These are phyloP conservation scores for Lasioglossum albipes DNA, from an alignment of 1,140 invertebrate genomes.

Conservation along the genomic window DNA sequence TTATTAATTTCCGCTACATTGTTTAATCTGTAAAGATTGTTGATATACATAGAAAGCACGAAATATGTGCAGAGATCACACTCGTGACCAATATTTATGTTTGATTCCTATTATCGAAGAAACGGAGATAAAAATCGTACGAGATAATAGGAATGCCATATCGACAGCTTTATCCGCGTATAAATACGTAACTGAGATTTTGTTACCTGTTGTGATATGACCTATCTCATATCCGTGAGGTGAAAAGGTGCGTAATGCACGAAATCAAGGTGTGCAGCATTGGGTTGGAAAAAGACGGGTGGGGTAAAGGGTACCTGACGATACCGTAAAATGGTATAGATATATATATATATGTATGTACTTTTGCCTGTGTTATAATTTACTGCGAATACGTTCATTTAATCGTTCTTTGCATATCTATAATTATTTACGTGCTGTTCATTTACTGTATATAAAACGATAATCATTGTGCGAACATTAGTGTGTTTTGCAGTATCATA, in stretches of 20 bases:
- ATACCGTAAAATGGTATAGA: conserved; percentile 9
- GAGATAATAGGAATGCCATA: not conserved
- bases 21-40: not conserved
- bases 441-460: not conserved
- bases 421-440: not conserved
- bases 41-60: not conserved
- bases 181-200: conserved; percentile 14
- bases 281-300: conserved; percentile 41
- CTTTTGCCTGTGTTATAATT: conserved; percentile 7
- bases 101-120: not conserved
- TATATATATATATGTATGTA: not conserved
- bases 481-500: not conserved
- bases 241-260: conserved; percentile 58
- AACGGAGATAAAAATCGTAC: not conserved
- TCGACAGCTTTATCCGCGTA: not conserved
- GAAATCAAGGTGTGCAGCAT: conserved; percentile 64
- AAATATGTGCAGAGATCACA: not conserved
- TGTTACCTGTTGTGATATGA: conserved; percentile 56
- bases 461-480: not conserved
- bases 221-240: conserved; percentile 59
- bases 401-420: not conserved
- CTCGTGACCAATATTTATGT: conserved; percentile 10
- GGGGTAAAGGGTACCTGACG: conserved; percentile 34
- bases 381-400: conserved; percentile 1
- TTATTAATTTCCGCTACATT: not conserved